Evolutionary conservation across 2,113 vertebrate species (phyloP), one percentile per base, ranked within the genome.

Genomic region (Siniperca chuatsi): DNA sequence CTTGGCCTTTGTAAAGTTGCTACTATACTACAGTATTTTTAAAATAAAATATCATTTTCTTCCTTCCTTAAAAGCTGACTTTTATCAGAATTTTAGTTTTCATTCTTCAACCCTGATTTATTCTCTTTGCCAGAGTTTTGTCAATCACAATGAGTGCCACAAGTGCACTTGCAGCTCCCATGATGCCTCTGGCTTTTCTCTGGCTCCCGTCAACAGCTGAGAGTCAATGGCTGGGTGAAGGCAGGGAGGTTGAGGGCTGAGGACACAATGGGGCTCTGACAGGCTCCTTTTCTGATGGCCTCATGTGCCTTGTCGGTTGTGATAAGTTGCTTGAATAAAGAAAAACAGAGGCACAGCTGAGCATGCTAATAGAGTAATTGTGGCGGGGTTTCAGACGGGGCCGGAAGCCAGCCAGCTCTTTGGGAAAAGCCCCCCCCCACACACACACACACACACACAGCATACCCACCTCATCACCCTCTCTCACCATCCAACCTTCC

Each of bases 321-420:
- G 91, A 92, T 92, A 91, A 92, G 92, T 93, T 89, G 90, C 86
- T 44, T 86, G 90, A 92, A 95, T 92, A 86, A 89, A 92, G 92
- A 91, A 84, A 93, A 94, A 92, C 92, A 92, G 88, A 83, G 76
- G 89, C 91, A 90, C 89, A 92, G 90, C 91, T 90, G 93, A 93
- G 92, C 93, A 94, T 95, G 93, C 93, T 94, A 94, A 95, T 94
- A 90, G 93, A 91, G 91, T 83, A 90, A 94, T 92, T 94, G 94
- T 93, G 87, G 85, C 72, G 68, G 89, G 92, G 87, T 93, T 93
- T 91, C 72, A 90, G 87, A 79, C 52, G 37, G 81, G 81, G 78
- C 83, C 89, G 71, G 90, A 92, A 87, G 81, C 84, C 82, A 23
- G 74, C 85, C 83, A 85, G 81, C 82, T 74, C 65, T 85, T 86